phyloP scores from a whole-genome alignment of 2,797 vertebrate genomes.

The Glyptemys insculpta region DNA sequence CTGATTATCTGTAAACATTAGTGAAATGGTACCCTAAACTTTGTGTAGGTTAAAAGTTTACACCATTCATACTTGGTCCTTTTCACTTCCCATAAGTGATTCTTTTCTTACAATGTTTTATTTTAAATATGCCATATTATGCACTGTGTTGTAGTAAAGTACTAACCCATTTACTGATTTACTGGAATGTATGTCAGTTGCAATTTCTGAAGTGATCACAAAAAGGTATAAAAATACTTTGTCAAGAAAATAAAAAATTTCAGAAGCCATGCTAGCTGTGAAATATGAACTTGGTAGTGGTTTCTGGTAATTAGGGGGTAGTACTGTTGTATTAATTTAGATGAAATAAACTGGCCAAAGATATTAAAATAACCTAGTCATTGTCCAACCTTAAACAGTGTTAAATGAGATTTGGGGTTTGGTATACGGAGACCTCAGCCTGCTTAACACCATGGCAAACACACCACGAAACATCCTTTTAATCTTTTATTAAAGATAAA shows the following conservation, averaged over 20 bases:
- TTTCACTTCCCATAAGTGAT: neutral
- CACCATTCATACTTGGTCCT: fast-evolving
- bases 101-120: neutral
- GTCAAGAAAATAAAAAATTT: neutral
- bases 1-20: neutral
- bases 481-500: neutral
- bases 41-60: fast-evolving
- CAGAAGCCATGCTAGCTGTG: neutral
- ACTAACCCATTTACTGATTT: neutral
- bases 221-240: neutral
- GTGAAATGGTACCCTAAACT: neutral
- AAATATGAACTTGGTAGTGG: fast-evolving
- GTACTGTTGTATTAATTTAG: neutral
- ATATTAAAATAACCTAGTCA: neutral
- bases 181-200: neutral
- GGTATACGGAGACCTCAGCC: neutral
- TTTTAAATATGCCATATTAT: neutral
- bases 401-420: neutral
- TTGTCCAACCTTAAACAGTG: neutral
- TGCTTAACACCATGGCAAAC: neutral
- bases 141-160: neutral
- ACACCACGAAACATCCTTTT: neutral
- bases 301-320: fast-evolving
- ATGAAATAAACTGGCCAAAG: neutral
- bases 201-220: neutral